Evolutionary conservation across 2,113 vertebrate species (phyloP).

Genomic region (Cettia cetti): DNA sequence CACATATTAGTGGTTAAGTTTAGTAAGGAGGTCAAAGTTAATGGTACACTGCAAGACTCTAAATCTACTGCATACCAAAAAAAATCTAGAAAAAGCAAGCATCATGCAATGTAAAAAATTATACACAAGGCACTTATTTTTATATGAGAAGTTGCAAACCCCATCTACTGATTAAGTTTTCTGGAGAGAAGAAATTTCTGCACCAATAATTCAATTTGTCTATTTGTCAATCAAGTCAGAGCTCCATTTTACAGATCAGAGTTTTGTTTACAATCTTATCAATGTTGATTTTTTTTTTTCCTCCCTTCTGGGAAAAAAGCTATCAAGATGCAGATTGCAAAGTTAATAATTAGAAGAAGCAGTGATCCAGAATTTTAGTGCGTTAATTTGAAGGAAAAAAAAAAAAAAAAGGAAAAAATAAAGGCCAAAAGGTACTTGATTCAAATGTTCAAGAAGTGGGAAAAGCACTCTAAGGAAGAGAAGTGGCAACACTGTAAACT

Average conservation of each 20-base stretch:
- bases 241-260: neutral
- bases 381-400: neutral
- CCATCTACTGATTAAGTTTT: constrained; percentile 9
- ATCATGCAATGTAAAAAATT: constrained; percentile 48
- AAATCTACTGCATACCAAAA: neutral
- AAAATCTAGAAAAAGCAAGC: neutral
- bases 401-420: neutral
- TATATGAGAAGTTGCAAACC: neutral
- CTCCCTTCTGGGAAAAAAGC: neutral
- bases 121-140: neutral
- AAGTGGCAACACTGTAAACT: constrained; percentile 74
- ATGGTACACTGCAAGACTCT: neutral
- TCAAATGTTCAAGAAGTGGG: neutral
- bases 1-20: constrained; percentile 67
- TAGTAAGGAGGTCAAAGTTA: neutral
- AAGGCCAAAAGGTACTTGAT: constrained; percentile 26
- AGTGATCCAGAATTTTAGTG: neutral
- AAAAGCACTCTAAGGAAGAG: constrained; percentile 21
- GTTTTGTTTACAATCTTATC: neutral
- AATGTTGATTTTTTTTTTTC: neutral
- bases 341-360: constrained; percentile 9
- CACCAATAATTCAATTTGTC: neutral
- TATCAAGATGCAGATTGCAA: neutral
- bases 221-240: neutral
- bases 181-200: neutral